Evolutionary conservation across 2,113 vertebrate species (phyloP), one percentile per base, ranked within the genome.

Genomic region (Thymallus thymallus): DNA sequence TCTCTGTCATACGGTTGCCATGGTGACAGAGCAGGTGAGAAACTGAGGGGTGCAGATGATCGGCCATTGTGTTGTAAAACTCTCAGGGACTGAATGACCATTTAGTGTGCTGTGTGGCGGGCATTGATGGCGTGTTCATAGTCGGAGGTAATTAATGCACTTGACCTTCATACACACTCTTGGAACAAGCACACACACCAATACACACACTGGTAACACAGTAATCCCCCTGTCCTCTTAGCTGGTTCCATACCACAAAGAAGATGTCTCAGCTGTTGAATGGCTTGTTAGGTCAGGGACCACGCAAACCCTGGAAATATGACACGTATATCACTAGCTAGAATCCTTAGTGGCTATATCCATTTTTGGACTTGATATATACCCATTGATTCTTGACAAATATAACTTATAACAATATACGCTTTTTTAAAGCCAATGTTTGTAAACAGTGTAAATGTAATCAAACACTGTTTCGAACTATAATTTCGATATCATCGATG

Each of bases 71-170:
- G 71, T 66, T 41, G 30, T 67, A n/a, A 14, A 67, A 18, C 65
- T 67, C 32, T 10, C 13, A 69, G 46, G 68, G 68, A 75, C 18
- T 18, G 79, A 84, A 84, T 88, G 83, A 73, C 81, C 66, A 89
- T 88, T 88, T 82, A 81, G 84, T 73, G 58, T 69, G 80, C 68
- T 1, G 3, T 51, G 48, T 51, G 48, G 13, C 14, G 16, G 62
- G 79, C 70, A 56, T 67, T 13, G 20, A 56, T 1, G 1, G 70
- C 72, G 70, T 69, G 72, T 75, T 66, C 74, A 65, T 75, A 35
- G 69, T 75, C 46, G 68, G 73, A 81, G 75, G 81, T 85, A 85
- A 88, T 82, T 73, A 84, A 87, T 65, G 70, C 74, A 18, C 67
- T 48, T 63, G 72, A 72, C 64, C 79, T 72, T 71, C 48, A 56